Percentiles rank a stretch among this genome's conserved stretches.
Evolutionary conservation across 2,113 vertebrate genomes (phyloP).

Genomic region (Nycticebus coucang): DNA sequence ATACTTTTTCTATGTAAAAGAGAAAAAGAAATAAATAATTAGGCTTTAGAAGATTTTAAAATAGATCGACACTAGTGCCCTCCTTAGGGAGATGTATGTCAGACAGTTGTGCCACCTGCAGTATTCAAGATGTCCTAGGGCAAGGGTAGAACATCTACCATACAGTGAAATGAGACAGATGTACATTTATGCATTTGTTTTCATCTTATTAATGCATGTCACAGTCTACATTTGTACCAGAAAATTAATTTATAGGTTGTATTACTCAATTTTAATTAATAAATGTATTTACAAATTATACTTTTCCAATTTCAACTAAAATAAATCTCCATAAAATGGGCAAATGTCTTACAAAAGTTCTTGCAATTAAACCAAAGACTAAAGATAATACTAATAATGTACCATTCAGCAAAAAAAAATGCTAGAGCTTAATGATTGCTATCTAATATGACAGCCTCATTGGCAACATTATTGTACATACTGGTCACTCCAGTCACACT

Average conservation of each 20-base stretch:
- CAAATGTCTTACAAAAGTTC: background rate
- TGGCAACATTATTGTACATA: background rate
- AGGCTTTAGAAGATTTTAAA: background rate
- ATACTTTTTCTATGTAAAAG: background rate
- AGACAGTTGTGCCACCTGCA: background rate
- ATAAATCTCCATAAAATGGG: background rate
- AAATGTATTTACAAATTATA: conserved; percentile 5
- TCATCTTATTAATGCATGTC: background rate
- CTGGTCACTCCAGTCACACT: background rate
- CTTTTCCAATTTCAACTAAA: conserved; percentile 1
- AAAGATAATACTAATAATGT: background rate
- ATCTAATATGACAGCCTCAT: background rate
- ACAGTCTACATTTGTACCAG: background rate
- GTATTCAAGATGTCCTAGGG: background rate
- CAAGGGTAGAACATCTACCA: background rate
- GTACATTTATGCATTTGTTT: background rate
- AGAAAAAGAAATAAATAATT: background rate
- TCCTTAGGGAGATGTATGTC: background rate
- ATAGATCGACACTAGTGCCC: background rate
- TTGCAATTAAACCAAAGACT: background rate
- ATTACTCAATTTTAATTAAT: conserved; percentile 6
- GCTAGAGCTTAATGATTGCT: background rate
- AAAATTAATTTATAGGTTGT: background rate
- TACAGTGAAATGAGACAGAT: background rate
- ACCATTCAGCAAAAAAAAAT: background rate